Percentiles rank a stretch among this genome's conserved stretches.
phyloP scores from a whole-genome alignment of 92 coral and sea anemone genomes.

The Phenganax marumi region DNA sequence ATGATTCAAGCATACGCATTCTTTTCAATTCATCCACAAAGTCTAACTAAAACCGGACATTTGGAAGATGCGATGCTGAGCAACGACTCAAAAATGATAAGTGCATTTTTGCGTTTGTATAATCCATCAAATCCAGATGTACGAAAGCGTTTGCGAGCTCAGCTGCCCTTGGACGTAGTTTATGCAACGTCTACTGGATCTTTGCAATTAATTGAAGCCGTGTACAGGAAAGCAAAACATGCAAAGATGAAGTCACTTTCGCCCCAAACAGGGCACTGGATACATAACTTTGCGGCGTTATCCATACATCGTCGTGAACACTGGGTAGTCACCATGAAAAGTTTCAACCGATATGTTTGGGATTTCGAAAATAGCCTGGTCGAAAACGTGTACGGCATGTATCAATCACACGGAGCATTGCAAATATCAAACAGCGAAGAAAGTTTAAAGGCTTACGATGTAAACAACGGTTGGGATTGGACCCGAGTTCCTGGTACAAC shows the following conservation, averaged over 20 bases:
- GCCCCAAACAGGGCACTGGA: constrained; percentile 68
- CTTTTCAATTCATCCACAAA: constrained; percentile 33
- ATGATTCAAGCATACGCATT: constrained; percentile 64
- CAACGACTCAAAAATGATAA: constrained; percentile 20
- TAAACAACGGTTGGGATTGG: constrained; percentile 75
- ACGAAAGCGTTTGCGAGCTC: background rate
- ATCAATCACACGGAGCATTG: constrained; percentile 64
- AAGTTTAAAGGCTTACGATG: constrained; percentile 56
- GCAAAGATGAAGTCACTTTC: background rate
- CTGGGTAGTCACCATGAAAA: constrained; percentile 72
- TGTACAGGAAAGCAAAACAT: constrained; percentile 3
- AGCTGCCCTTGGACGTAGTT: too few relatives aligned
- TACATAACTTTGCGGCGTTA: constrained; percentile 63
- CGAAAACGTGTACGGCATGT: constrained; percentile 61
- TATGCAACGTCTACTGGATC: constrained; percentile 2
- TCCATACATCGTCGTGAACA: constrained; percentile 65
- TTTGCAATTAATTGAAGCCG: constrained; percentile 19
- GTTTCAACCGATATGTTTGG: constrained; percentile 63
- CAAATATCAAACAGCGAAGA: constrained; percentile 70
- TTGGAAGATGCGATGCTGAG: background rate
- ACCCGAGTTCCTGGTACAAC: constrained; percentile 72
- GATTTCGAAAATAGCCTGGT: constrained; percentile 51
- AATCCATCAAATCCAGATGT: constrained; percentile 1
- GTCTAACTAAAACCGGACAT: background rate
- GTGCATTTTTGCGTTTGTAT: constrained; percentile 20